These are phyloP conservation scores for Seira sanloemensis DNA, from an alignment of 2,888 invertebrate genomes.

Conservation along the genomic window DNA sequence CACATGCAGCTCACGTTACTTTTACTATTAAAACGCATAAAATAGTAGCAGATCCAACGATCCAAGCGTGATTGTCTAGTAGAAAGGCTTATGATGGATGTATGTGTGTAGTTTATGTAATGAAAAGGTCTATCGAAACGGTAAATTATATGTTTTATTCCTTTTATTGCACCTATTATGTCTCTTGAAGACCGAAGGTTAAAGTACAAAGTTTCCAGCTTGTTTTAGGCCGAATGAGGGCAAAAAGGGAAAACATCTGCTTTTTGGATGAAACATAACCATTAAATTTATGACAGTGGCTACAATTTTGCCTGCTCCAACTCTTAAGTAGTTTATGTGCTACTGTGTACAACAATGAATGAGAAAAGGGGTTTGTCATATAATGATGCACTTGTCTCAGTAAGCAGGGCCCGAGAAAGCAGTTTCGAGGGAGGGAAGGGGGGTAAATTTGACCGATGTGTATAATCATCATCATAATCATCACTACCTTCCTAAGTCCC, in stretches of 20 bases:
- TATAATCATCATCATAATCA: neutral
- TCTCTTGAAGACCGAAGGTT: slow-evolving; percentile 11
- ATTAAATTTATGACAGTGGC: neutral
- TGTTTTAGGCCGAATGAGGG: neutral
- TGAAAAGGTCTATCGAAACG: slow-evolving; percentile 9
- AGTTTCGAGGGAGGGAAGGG: neutral
- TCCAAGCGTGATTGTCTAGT: too few species aligned
- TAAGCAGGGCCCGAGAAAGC: too few species aligned
- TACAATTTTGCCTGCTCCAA: neutral
- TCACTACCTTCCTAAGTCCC: neutral
- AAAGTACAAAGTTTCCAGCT: neutral
- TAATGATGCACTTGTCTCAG: neutral
- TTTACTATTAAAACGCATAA: neutral
- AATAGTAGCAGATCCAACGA: neutral
- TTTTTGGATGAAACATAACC: slow-evolving; percentile 8
- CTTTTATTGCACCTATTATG: neutral
- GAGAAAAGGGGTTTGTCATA: neutral
- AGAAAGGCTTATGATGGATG: slow-evolving; percentile 14
- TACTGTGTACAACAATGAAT: neutral
- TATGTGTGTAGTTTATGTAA: neutral
- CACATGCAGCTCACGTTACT: neutral
- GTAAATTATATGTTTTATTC: neutral
- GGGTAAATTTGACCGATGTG: neutral
- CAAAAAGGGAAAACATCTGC: slow-evolving; percentile 3
- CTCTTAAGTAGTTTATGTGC: neutral